Evolutionary conservation across 2,797 vertebrate genomes (phyloP), one percentile per base, ranked within the genome.

Genomic region (Macropus fuliginosus): DNA sequence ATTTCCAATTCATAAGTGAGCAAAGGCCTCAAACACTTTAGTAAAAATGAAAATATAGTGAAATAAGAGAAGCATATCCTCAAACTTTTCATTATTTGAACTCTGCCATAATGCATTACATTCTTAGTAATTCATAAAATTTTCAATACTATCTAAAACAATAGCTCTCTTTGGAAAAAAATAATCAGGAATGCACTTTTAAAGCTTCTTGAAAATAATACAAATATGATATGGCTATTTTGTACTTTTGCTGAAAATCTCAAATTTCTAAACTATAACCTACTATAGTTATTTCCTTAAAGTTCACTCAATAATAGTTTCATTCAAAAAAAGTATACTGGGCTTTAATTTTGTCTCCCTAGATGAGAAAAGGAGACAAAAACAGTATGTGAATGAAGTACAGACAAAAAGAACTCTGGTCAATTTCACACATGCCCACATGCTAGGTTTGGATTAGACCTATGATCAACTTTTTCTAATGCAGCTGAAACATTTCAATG

Each of bases 1-100:
- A 87, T 97, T 96, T 97, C 46, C 95, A 89, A 27, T 40, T 11
- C 40, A 93, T 21, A 93, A 94, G 91, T 56, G 55, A 34, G 31
- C 59, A 66, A 66, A 92, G 91, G 54, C 0, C 0, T 5, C 52
- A 1, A 6, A 74, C 54, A 93, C 8, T 55, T 91, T 27, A 54
- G 27, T 54, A 94, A 95, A 56, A 27, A 24, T 9, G 52, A 57
- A 94, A 95, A 56, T 27, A 16, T 9, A 46, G 8, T 46, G 40
- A 81, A 46, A 81, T 81, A 46, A n/a, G 34, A 34, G 1, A 66
- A 66, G 62, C 5, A 66, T n/a, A n/a, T n/a, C 31, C 59, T 59
- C 29, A 81, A 24, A 46, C 18, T 31, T 91, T 93, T 27, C 8
- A 40, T 94, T 94, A 92, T 5, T 21, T 56, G n/a, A 96, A 91